Conservation (phyloP, 2,888 invertebrate genomes). For the Plusia festucae region DNA sequence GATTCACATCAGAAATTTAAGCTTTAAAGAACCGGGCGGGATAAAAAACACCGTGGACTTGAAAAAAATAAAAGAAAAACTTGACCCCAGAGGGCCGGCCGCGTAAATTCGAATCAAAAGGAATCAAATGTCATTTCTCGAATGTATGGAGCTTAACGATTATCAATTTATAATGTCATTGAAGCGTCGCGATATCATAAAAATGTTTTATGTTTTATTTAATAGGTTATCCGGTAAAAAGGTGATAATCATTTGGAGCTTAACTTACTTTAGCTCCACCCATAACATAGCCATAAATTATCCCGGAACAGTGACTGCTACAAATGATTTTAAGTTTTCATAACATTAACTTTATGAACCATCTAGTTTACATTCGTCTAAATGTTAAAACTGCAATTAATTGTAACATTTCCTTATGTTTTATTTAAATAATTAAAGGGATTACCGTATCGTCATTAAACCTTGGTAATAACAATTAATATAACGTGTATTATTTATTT, state of each 20-base stretch:
- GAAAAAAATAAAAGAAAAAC: slow-evolving; percentile 66
- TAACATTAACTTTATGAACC: not conserved
- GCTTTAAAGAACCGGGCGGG: slow-evolving; percentile 81
- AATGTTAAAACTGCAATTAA: not conserved
- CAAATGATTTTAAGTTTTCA: not conserved
- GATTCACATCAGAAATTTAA: slow-evolving; percentile 88
- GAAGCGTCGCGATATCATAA: slow-evolving; percentile 62
- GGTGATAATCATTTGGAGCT: slow-evolving; percentile 30
- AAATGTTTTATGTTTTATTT: slow-evolving; percentile 62
- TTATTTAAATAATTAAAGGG: slow-evolving; percentile 20
- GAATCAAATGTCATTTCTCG: slow-evolving; percentile 87
- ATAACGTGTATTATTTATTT: slow-evolving; percentile 46
- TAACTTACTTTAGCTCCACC: slow-evolving; percentile 5
- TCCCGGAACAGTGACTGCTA: not conserved
- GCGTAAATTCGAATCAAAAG: slow-evolving; percentile 86
- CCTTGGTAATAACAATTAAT: slow-evolving; percentile 48
- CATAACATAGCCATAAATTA: not conserved
- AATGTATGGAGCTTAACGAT: slow-evolving; percentile 71
- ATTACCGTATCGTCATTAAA: slow-evolving; percentile 35
- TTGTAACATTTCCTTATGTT: not conserved
- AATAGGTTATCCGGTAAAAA: slow-evolving; percentile 39
- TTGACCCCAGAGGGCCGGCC: slow-evolving; percentile 79
- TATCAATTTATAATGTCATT: slow-evolving; percentile 70
- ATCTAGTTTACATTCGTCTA: not conserved
- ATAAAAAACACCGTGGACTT: slow-evolving; percentile 67